These are phyloP conservation scores for Caenorhabditis imperialis DNA, from an alignment of 2,888 invertebrate species.

Conservation along the genomic window DNA sequence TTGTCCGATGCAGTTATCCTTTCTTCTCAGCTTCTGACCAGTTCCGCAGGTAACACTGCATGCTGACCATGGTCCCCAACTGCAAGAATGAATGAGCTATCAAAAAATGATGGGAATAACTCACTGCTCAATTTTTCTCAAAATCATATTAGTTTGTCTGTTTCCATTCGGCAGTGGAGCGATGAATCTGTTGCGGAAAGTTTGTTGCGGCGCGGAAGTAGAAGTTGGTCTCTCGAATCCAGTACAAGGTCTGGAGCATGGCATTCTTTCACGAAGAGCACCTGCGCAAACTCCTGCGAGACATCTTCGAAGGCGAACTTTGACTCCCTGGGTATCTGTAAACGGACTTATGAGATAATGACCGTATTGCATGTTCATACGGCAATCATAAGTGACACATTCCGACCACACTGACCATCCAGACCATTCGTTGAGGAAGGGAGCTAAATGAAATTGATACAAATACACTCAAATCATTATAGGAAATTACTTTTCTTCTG, in stretches of 20 bases:
- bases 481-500: slow-evolving; percentile 49
- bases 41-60: slow-evolving; percentile 64
- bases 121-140: slow-evolving; percentile 41
- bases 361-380: slow-evolving; percentile 16
- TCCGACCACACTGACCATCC: slow-evolving; percentile 63
- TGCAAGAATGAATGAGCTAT: background rate
- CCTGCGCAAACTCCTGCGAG: slow-evolving; percentile 60
- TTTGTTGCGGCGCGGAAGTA: slow-evolving; percentile 43
- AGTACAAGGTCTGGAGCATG: slow-evolving; percentile 48
- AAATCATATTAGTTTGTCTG: slow-evolving; percentile 30
- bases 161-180: slow-evolving; percentile 42
- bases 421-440: slow-evolving; percentile 63
- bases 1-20: slow-evolving; percentile 53
- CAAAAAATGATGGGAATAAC: background rate
- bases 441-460: slow-evolving; percentile 21
- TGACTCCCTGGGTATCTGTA: slow-evolving; percentile 52
- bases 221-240: slow-evolving; percentile 22
- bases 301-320: slow-evolving; percentile 59
- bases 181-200: slow-evolving; percentile 39
- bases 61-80: slow-evolving; percentile 61
- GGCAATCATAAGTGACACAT: slow-evolving; percentile 61
- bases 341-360: background rate
- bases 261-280: slow-evolving; percentile 34
- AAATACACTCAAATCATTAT: background rate
- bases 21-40: slow-evolving; percentile 53